These are phyloP conservation scores for Centropristis striata DNA, from an alignment of 2,113 vertebrate species.

Conservation along the genomic window DNA sequence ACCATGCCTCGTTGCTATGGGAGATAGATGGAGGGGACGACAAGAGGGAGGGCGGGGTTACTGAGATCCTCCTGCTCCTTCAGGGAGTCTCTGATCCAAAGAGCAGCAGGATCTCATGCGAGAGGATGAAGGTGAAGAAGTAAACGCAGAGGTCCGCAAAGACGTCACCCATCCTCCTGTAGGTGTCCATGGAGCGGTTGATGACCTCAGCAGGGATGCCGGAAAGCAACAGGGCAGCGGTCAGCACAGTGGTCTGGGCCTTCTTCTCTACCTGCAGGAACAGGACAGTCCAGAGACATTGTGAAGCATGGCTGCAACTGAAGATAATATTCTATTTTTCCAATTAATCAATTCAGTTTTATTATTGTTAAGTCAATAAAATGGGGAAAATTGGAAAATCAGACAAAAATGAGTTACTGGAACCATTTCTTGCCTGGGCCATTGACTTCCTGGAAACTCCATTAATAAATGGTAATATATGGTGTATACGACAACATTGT, in stretches of 20 bases:
- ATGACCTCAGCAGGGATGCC: slow-evolving; percentile 97
- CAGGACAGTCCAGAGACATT: not conserved
- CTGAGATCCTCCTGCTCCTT: slow-evolving; percentile 47
- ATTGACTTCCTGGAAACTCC: too few relatives aligned
- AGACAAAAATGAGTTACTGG: not conserved
- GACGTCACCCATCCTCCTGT: slow-evolving; percentile 97
- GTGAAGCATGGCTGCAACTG: not conserved
- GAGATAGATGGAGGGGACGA: not conserved
- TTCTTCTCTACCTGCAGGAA: slow-evolving; percentile 92
- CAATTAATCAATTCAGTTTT: not conserved
- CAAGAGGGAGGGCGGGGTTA: not conserved
- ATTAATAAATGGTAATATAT: too few relatives aligned
- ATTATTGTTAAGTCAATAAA: not conserved
- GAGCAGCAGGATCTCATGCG: slow-evolving; percentile 90
- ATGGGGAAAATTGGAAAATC: not conserved
- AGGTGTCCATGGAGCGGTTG: slow-evolving; percentile 97
- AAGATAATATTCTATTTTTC: not conserved
- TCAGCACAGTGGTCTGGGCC: slow-evolving; percentile 93
- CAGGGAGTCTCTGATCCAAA: slow-evolving; percentile 88
- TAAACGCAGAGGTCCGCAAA: slow-evolving; percentile 98
- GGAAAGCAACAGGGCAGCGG: slow-evolving; percentile 94
- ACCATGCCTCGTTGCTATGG: slow-evolving; percentile 38
- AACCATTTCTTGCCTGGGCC: too few relatives aligned
- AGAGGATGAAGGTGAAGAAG: slow-evolving; percentile 97
- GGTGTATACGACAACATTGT: too few relatives aligned